Evolutionary conservation across 2,888 invertebrate genomes (phyloP), one percentile per base, ranked within the genome.

Genomic region (Laothoe populi): DNA sequence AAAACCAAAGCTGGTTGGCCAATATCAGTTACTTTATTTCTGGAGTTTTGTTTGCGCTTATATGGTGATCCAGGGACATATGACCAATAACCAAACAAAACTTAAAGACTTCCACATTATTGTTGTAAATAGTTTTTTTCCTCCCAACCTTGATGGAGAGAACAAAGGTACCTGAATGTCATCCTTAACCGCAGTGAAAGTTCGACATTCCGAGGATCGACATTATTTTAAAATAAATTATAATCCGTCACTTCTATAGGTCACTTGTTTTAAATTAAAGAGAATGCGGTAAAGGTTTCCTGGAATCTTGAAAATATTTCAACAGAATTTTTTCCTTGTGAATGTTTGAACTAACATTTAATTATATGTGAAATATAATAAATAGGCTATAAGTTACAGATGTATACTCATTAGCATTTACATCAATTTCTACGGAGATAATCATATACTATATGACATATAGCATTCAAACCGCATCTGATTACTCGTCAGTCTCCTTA

Each of bases 121-220:
- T 16, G 16, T 11, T 16, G 16, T 16, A 44, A 7, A 44, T 44
- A 44, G 35, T 45, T 57, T 62, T 61, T 40, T 62, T 58, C 62
- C 62, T 58, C 48, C 16, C 46, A 24, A 23, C 58, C 62, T 58
- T 62, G 62, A 26, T 46, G 21, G 26, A 8, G 44, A 26, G 40
- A 49, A 38, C 48, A 38, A 57, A 57, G 61, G 21, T 11, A 16
- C n/a, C 23, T 35, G 58, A 62, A 62, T 62, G 46, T 62, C 58
- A 62, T 48, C 45, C 35, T 35, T 24, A 44, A 38, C 59, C 13
- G 19, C 45, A 40, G 62, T 62, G 58, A 62, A 62, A 62, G 62
- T 62, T n/a, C 19, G 42, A 38, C 57, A 35, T 44, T 26, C 59
- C 21, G 45, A 23, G n/a, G 21, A 13, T 44, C 11, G 16, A 21